Base-by-base conservation (phyloP, 2,888 invertebrate species). In the Merodon equestris region DNA sequence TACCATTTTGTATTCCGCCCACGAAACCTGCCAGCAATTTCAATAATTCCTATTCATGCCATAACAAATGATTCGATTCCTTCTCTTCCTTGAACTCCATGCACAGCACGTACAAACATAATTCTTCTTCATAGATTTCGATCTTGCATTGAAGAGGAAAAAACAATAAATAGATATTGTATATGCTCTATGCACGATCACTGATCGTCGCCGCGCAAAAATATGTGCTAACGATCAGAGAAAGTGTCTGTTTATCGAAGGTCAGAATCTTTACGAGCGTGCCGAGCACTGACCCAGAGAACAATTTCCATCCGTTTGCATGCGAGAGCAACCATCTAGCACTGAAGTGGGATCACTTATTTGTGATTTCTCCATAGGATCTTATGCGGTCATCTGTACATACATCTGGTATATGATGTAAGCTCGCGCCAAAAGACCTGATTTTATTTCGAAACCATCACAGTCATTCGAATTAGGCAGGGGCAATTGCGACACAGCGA, bases 241-340 rank as follows among this genome's bases (percentile, higher is more conserved):
- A 72, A 72, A 72, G 63, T 72, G 50, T 57, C 45, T 56, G 51
- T 44, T 64, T 72, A 51, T 64, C 71, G 63, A 45, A 72, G 63
- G 71, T 64, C 71, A 64, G 64, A 63, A 57, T 64, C 57, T 51
- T 47, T 51, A 42, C 27, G 42, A 50, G 19, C 45, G 34, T 51
- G 38, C 50, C 34, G 7, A 7, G 12, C 14, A 18, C 15, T 60
- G 66, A 66, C 70, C 70, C 47, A 40, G 1, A 45, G 44, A 54
- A 9, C 1, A 14, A 1, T 38, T 64, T 18, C 45, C 38, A 54
- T 38, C 27, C 5, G 17, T 10, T 50, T 14, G 18, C 45, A 45
- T 42, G 27, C 27, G 27, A 27, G 7, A 2, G 7, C 27, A 15
- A 13, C 19, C n/a, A 9, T 14, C 27, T 17, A 40, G 44, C 34